A percentile compares a stretch with the other conserved stretches of the same genome.
Conservation (phyloP, 2,113 vertebrate species). For the Okapia johnstoni region DNA sequence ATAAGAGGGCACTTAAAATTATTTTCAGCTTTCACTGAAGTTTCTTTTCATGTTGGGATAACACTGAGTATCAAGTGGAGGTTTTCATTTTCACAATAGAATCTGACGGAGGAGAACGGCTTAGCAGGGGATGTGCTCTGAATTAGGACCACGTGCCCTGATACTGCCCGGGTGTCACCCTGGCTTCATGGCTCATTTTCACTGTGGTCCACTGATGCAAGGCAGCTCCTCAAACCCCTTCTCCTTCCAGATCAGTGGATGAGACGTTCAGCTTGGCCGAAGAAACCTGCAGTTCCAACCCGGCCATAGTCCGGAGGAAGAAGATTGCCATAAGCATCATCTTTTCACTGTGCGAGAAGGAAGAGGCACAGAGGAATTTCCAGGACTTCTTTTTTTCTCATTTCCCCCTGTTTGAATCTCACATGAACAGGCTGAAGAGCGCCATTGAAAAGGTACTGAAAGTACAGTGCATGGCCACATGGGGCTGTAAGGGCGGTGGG, state of each 20-base stretch:
- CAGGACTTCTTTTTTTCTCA: conserved; percentile 94
- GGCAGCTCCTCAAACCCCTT: neutral
- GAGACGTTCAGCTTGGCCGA: conserved; percentile 91
- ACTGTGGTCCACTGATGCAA: fast-evolving
- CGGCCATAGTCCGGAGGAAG: conserved; percentile 85
- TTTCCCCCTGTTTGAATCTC: conserved; percentile 91
- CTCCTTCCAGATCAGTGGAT: conserved; percentile 83
- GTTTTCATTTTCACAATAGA: neutral
- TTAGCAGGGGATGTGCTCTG: neutral
- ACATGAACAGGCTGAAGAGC: conserved; percentile 91
- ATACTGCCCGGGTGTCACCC: neutral
- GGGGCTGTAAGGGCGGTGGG: neutral
- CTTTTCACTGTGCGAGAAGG: conserved; percentile 87
- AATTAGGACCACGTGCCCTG: neutral
- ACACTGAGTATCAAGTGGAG: neutral
- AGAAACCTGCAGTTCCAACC: conserved; percentile 88
- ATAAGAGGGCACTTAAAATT: neutral
- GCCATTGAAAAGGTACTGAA: conserved; percentile 88
- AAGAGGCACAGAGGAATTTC: conserved; percentile 86
- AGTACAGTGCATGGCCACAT: neutral
- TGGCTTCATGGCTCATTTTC: neutral
- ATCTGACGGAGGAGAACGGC: neutral
- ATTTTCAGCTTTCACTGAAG: neutral
- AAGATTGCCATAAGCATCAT: conserved; percentile 91
- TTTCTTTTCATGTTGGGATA: neutral